A percentile compares a stretch with the other conserved stretches of the same genome.
These are phyloP conservation scores for Drosophila merina DNA, from an alignment of 2,888 invertebrate genomes.

Conservation along the genomic window DNA sequence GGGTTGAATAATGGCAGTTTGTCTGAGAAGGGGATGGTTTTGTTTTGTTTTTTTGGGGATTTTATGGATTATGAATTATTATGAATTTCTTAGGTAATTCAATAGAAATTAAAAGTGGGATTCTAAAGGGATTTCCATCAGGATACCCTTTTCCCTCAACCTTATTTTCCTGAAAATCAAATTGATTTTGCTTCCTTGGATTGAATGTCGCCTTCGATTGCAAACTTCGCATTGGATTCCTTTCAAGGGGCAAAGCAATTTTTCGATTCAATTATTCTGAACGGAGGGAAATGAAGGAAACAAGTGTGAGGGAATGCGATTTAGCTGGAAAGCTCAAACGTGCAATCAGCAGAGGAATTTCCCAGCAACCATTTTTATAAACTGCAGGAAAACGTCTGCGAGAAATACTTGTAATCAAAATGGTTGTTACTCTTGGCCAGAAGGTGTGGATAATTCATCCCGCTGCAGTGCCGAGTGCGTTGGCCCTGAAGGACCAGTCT, in stretches of 20 bases:
- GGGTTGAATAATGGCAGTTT: constrained; percentile 20
- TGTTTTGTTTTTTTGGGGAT: neutral
- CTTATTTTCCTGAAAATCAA: constrained; percentile 19
- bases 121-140: neutral
- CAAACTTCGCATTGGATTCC: constrained; percentile 35
- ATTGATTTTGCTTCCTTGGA: constrained; percentile 30
- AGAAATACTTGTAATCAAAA: constrained; percentile 70
- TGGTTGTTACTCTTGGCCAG: constrained; percentile 47
- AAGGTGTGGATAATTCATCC: constrained; percentile 66
- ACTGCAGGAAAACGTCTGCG: constrained; percentile 55
- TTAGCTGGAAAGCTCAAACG: constrained; percentile 44
- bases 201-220: constrained; percentile 9
- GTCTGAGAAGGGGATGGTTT: constrained; percentile 6
- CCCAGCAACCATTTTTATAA: constrained; percentile 31
- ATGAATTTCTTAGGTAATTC: neutral
- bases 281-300: constrained; percentile 46
- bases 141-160: neutral
- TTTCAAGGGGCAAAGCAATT: constrained; percentile 72
- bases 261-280: constrained; percentile 79
- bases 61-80: neutral
- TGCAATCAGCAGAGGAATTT: constrained; percentile 67
- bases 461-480: constrained; percentile 66
- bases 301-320: constrained; percentile 49
- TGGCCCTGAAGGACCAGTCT: constrained; percentile 56
- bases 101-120: neutral